These are phyloP conservation scores for Columba livia DNA, from an alignment of 2,113 vertebrate species.

Conservation along the genomic window DNA sequence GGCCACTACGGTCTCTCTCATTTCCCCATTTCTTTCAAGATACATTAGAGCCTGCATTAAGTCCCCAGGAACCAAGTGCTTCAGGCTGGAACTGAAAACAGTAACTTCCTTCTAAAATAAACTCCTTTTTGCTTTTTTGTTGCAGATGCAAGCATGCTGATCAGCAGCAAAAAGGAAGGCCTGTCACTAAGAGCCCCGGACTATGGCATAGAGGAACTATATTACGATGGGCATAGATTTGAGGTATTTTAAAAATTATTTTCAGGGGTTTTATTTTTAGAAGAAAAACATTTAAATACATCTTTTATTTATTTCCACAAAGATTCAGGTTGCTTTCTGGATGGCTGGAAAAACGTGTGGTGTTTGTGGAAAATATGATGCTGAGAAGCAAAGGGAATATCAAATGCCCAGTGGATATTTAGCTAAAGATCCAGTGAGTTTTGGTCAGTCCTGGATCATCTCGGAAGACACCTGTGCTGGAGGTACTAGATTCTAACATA, in stretches of 20 bases:
- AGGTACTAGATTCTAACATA: constrained; percentile 28
- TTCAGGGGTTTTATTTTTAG: background rate
- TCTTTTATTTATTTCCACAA: background rate
- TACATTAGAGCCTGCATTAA: background rate
- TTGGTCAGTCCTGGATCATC: constrained; percentile 81
- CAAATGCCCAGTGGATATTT: constrained; percentile 70
- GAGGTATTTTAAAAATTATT: constrained; percentile 9
- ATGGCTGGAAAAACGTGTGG: constrained; percentile 83
- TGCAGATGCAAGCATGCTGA: constrained; percentile 26
- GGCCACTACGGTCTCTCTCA: background rate
- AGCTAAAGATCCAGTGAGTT: constrained; percentile 73
- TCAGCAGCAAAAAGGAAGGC: constrained; percentile 36
- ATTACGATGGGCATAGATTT: constrained; percentile 40
- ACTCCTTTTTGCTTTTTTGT: background rate
- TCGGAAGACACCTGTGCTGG: constrained; percentile 72
- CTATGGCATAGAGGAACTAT: constrained; percentile 49
- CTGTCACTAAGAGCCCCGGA: constrained; percentile 32
- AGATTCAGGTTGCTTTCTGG: constrained; percentile 81
- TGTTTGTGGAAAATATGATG: constrained; percentile 82
- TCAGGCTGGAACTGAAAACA: background rate
- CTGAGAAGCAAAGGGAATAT: constrained; percentile 77
- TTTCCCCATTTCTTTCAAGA: background rate
- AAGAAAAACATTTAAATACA: background rate
- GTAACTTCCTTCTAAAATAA: background rate
- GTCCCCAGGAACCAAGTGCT: background rate